phyloP scores from a whole-genome alignment of 2,113 vertebrate genomes.

The Micronycteris hirsuta region DNA sequence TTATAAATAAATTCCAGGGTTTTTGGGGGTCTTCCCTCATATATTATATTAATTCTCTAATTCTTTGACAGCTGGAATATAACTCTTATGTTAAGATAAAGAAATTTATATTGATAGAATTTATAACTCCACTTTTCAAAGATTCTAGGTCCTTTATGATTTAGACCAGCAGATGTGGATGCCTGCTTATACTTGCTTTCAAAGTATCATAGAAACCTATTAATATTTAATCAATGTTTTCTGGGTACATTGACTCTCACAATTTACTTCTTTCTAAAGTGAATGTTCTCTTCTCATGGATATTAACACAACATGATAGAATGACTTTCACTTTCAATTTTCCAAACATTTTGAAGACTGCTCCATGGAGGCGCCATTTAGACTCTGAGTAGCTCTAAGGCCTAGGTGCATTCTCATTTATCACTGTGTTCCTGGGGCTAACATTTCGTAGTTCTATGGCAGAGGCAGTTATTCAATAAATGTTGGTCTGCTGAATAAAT shows the following conservation, averaged over 20 bases:
- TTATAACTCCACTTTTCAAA: not conserved
- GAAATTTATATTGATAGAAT: not conserved
- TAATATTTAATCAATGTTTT: conserved; percentile 45
- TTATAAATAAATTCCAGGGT: no score
- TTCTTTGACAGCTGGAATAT: not conserved
- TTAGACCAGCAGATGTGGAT: conserved; percentile 20
- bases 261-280: conserved; percentile 44
- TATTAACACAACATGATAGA: conserved; percentile 33
- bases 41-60: not conserved
- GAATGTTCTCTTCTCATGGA: conserved; percentile 31
- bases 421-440: not conserved
- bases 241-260: not conserved
- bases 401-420: conserved; percentile 14
- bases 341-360: conserved; percentile 45
- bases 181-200: not conserved
- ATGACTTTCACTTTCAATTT: conserved; percentile 49
- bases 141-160: not conserved
- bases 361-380: not conserved
- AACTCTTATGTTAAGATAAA: not conserved
- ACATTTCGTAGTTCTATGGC: not conserved
- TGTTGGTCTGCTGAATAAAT: conserved; percentile 21
- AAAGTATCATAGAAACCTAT: not conserved
- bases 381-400: not conserved
- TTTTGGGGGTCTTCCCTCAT: not conserved
- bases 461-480: conserved; percentile 26